Percentiles rank a stretch among this genome's conserved stretches.
Conservation (phyloP, 2,113 vertebrate species). For the Laticauda laticaudata region DNA sequence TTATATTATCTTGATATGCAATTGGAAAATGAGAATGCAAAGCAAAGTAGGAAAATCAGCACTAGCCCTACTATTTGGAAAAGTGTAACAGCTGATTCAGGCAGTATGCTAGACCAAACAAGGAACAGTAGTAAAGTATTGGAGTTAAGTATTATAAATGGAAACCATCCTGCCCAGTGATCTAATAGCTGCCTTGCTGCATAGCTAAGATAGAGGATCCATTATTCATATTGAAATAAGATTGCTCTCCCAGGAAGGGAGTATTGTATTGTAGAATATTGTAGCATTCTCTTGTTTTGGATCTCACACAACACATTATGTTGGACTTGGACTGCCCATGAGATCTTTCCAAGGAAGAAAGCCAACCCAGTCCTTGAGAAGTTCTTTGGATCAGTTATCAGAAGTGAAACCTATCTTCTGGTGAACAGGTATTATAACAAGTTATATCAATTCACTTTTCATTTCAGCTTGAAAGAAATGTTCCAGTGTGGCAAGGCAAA, state of each 20-base stretch:
- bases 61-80: not conserved
- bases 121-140: not conserved
- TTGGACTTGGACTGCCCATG: not conserved
- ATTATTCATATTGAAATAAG: not conserved
- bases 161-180: not conserved
- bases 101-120: not conserved
- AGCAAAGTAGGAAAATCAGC: not conserved
- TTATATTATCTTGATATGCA: not conserved
- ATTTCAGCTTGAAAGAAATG: conserved; percentile 78
- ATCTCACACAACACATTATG: not conserved
- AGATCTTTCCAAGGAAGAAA: not conserved
- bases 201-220: not conserved
- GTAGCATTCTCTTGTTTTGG: not conserved
- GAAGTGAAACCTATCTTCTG: not conserved
- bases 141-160: not conserved
- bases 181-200: not conserved
- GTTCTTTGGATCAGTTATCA: not conserved
- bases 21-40: not conserved
- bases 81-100: not conserved
- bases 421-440: not conserved
- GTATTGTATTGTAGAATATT: too few species aligned
- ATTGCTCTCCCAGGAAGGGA: not conserved
- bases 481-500: conserved; percentile 71
- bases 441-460: conserved; percentile 23
- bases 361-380: not conserved